phyloP scores from a whole-genome alignment of 92 coral and sea anemone genomes.

The Porites divaricata region DNA sequence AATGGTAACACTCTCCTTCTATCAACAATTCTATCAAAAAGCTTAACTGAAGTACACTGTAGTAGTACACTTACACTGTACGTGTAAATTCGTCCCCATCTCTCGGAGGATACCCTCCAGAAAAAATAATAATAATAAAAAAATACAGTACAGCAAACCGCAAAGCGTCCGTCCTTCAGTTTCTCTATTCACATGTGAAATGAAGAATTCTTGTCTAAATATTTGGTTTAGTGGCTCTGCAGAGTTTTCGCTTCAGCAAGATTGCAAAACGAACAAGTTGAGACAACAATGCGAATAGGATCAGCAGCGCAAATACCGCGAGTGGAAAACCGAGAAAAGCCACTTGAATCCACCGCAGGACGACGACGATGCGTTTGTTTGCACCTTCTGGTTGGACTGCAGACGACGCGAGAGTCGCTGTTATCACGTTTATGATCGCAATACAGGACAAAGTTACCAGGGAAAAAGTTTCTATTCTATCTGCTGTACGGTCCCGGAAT shows the following conservation, averaged over 20 bases:
- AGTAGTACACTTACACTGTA: too few relatives aligned
- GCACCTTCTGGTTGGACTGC: slow-evolving; percentile 36
- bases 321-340: slow-evolving; percentile 39
- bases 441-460: slow-evolving; percentile 19
- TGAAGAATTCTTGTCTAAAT: background rate
- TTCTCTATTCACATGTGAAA: too few relatives aligned
- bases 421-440: slow-evolving; percentile 37
- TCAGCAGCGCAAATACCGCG: slow-evolving; percentile 27
- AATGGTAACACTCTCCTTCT: too few relatives aligned
- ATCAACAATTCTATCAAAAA: too few relatives aligned
- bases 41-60: too few relatives aligned
- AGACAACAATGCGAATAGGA: slow-evolving; percentile 28
- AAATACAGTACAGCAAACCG: too few relatives aligned
- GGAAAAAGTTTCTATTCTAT: slow-evolving; percentile 25
- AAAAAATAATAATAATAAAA: too few relatives aligned
- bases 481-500: slow-evolving; percentile 41
- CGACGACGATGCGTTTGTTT: slow-evolving; percentile 6
- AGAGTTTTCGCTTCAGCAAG: slow-evolving; percentile 15
- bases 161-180: too few relatives aligned
- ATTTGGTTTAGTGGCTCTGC: background rate
- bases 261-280: slow-evolving; percentile 36
- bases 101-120: too few relatives aligned
- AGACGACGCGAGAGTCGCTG: slow-evolving; percentile 33
- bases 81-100: too few relatives aligned
- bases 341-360: slow-evolving; percentile 39